These are phyloP conservation scores for Synanthedon myopaeformis DNA, from an alignment of 2,888 invertebrate genomes.

Conservation along the genomic window DNA sequence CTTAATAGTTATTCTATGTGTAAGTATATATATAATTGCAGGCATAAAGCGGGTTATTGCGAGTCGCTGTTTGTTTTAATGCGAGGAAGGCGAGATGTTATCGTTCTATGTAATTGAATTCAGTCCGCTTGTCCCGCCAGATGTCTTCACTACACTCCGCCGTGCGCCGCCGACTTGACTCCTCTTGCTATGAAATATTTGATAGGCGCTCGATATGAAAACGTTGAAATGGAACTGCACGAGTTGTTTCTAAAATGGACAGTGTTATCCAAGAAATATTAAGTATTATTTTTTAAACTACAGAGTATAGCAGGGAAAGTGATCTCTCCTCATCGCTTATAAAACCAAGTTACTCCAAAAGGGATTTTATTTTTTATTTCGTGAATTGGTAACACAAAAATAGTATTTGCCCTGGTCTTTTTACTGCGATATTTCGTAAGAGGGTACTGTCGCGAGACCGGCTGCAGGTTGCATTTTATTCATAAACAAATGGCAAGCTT, in stretches of 20 bases:
- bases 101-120: slow-evolving; percentile 13
- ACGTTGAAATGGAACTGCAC: slow-evolving; percentile 2
- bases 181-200: slow-evolving; percentile 13
- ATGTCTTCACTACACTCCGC: slow-evolving; percentile 12
- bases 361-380: too few species aligned
- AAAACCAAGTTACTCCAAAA: too few species aligned
- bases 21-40: slow-evolving; percentile 18
- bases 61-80: slow-evolving; percentile 37
- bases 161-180: slow-evolving; percentile 9
- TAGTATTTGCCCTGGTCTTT: too few species aligned
- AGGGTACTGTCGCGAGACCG: too few species aligned
- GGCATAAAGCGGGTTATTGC: slow-evolving; percentile 22
- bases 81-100: slow-evolving; percentile 23
- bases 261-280: not conserved
- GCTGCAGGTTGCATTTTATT: too few species aligned
- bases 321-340: too few species aligned
- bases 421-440: too few species aligned
- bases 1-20: slow-evolving; percentile 4
- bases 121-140: slow-evolving; percentile 11
- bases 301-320: too few species aligned
- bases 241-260: slow-evolving; percentile 17
- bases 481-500: too few species aligned
- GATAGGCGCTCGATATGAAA: slow-evolving; percentile 7
- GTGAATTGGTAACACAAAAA: too few species aligned
- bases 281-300: too few species aligned